Evolutionary conservation across 2,888 invertebrate species (phyloP), one percentile per base, ranked within the genome.

Genomic region (Lumbricus terrestris): DNA sequence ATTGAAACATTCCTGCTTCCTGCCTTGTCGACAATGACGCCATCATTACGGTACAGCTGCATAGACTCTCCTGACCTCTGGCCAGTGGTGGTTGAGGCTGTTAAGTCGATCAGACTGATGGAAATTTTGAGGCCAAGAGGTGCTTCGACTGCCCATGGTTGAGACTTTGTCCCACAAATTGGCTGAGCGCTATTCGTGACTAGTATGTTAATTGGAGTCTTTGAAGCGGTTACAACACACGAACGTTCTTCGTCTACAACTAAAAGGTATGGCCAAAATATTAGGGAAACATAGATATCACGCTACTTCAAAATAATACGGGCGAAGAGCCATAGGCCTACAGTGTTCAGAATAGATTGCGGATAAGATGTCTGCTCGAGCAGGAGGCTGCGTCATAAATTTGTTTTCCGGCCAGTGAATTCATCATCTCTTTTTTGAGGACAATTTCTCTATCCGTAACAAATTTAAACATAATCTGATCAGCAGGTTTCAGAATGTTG

Each of bases 71-170:
- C 35, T 34, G 16, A 37, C 3, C 23, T 85, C 85, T 23, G 34
- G 23, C 35, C 37, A 37, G 20, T 35, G 35, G 34, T 69, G 35
- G 34, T 69, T 69, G 69, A 69, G 69, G n/a, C 35, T 29, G 20
- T 34, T 0, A 40, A n/a, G 20, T 34, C 33, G 40, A 88, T 34
- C 5, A 88, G 88, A 20, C 42, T 88, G 88, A 88, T 42, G 5
- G 18, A 0, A 33, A 88, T 88, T 29, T 40, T 40, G 33, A 35
- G 88, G 23, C 88, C 88, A 88, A 47, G 33, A 34, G 88, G 33
- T 3, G 88, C 88, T 47, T 88, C 88, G n/a, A 88, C 8, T 33
- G 47, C 29, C 88, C 88, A 88, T 13, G 88, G 88, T n/a, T 88
- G 88, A 88, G 40, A 34, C n/a, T 40, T 42, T 18, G 40, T 88